Conservation (phyloP, 2,797 vertebrate genomes). For the Notolabrus celidotus region DNA sequence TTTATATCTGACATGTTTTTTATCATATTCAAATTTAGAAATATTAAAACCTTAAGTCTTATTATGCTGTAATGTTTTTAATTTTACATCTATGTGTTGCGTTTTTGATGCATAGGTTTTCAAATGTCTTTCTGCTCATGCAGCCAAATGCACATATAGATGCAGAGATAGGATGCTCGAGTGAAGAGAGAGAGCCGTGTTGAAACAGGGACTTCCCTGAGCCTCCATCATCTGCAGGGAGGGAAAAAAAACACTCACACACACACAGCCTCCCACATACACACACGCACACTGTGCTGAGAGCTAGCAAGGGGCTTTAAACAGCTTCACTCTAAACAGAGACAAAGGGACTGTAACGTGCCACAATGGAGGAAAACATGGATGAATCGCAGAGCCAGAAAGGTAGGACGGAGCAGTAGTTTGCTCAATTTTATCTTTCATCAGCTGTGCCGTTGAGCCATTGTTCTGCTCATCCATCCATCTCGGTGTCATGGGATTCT, state of each 20-base stretch:
- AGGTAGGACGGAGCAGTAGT: slow-evolving; percentile 84
- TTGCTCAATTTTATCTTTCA: slow-evolving; percentile 24
- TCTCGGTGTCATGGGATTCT: slow-evolving; percentile 40
- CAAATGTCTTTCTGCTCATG: not conserved
- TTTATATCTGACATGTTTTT: too few relatives aligned
- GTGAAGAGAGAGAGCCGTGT: slow-evolving; percentile 62
- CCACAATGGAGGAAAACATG: slow-evolving; percentile 97
- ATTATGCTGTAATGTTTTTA: too few relatives aligned
- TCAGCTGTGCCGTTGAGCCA: slow-evolving; percentile 37
- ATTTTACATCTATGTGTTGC: not conserved
- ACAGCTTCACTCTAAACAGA: slow-evolving; percentile 61
- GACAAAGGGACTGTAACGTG: slow-evolving; percentile 81
- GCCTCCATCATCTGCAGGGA: slow-evolving; percentile 81
- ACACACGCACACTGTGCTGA: slow-evolving; percentile 62
- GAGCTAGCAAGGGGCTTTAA: slow-evolving; percentile 75
- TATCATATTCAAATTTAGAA: too few relatives aligned
- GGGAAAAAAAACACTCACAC: slow-evolving; percentile 61
- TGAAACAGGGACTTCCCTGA: slow-evolving; percentile 78
- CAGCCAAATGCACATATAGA: slow-evolving; percentile 1
- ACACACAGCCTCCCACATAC: slow-evolving; percentile 53
- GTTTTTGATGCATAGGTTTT: not conserved
- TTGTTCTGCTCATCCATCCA: slow-evolving; percentile 60
- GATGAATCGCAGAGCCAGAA: slow-evolving; percentile 98
- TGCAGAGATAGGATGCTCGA: slow-evolving; percentile 29
- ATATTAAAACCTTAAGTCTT: too few relatives aligned